A percentile compares a stretch with the other conserved stretches of the same genome.
Conservation (phyloP, 2,113 vertebrate genomes). For the Heterotilapia buettikoferi region DNA sequence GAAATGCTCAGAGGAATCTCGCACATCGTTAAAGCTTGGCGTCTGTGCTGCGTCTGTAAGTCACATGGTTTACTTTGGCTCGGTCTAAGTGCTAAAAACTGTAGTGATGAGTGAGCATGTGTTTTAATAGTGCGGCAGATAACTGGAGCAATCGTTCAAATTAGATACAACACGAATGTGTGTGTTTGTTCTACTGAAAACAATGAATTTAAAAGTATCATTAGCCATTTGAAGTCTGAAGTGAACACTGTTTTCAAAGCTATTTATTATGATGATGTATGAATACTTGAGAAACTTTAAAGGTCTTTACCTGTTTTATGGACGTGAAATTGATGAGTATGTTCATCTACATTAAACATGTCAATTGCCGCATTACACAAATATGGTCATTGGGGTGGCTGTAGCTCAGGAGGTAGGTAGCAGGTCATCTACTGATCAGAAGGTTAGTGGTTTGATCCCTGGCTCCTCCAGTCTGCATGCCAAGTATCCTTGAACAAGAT, state of each 20-base stretch:
- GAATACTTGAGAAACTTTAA: not conserved
- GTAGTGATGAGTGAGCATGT: not conserved
- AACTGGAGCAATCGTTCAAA: not conserved
- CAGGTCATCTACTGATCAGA: not conserved
- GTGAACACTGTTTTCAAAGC: not conserved
- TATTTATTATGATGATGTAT: not conserved
- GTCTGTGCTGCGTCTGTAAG: not conserved
- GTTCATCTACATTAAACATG: not conserved
- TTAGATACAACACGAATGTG: not conserved
- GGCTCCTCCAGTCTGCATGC: not conserved
- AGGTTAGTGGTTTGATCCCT: not conserved
- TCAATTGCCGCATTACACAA: not conserved
- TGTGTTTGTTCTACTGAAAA: not conserved
- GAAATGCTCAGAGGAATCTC: not conserved
- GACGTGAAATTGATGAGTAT: not conserved
- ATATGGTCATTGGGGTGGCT: not conserved
- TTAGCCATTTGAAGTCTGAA: not conserved
- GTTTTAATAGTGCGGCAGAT: not conserved
- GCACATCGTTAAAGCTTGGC: not conserved
- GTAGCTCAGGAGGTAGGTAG: not conserved
- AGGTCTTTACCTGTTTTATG: not conserved
- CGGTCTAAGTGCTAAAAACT: not conserved
- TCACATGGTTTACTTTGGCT: not conserved
- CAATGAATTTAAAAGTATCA: not conserved
- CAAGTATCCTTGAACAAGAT: not conserved